Evolutionary conservation across 2,888 invertebrate species (phyloP).

Genomic region (Ormyrus nitidulus): DNA sequence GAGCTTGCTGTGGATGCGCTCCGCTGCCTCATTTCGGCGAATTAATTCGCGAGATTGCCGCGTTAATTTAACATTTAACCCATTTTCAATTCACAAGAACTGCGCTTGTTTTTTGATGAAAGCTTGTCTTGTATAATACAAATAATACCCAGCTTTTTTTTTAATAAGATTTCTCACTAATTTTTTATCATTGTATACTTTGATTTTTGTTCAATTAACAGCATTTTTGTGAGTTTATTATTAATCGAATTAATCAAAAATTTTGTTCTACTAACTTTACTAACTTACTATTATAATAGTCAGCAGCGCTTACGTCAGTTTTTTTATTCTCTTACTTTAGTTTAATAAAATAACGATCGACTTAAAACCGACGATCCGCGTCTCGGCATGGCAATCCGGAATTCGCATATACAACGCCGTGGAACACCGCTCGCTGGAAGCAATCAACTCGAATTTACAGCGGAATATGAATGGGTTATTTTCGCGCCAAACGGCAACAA

Average conservation of each 20-base stretch:
- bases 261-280: constrained; percentile 36
- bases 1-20: constrained; percentile 22
- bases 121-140: constrained; percentile 30
- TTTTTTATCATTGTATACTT: background rate
- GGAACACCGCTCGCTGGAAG: no score
- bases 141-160: background rate
- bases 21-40: constrained; percentile 30
- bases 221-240: constrained; percentile 33
- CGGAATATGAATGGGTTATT: no score
- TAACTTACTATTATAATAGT: no score
- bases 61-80: constrained; percentile 47
- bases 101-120: constrained; percentile 31
- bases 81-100: constrained; percentile 34
- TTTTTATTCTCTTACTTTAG: no score
- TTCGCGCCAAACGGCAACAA: no score
- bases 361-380: no score
- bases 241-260: constrained; percentile 4
- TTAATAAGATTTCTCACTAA: background rate
- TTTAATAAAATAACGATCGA: no score
- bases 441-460: no score
- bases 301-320: no score
- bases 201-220: constrained; percentile 19
- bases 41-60: constrained; percentile 12
- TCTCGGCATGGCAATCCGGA: no score
- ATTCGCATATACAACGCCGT: no score